A percentile compares a stretch with the other conserved stretches of the same genome.
Evolutionary conservation across 2,797 vertebrate genomes (phyloP).

Genomic region (Siniperca scherzeri): DNA sequence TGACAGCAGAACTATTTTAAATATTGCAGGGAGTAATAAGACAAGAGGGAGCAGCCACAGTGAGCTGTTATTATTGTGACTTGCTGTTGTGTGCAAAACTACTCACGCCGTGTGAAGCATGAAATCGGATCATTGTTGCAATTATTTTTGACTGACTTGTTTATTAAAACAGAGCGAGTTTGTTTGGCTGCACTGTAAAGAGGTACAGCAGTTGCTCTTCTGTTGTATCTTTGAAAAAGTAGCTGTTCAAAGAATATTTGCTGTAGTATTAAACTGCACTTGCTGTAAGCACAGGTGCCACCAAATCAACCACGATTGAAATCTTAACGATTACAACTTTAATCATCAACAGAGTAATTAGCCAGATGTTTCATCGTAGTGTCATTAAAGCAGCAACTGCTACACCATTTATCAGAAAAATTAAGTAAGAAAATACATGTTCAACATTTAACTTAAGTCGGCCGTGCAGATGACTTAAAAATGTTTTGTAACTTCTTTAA

Average conservation of each 20-base stretch:
- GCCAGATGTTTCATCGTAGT: neutral
- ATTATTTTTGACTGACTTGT: constrained; percentile 1
- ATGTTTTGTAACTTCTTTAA: no score
- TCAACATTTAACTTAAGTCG: no score
- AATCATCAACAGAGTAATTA: neutral
- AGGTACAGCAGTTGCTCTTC: neutral
- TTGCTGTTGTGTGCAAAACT: neutral
- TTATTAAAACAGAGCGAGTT: neutral
- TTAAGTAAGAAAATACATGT: no score
- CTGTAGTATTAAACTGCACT: neutral
- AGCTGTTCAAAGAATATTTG: neutral
- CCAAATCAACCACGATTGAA: neutral
- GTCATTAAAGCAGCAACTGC: neutral
- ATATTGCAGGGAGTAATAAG: neutral
- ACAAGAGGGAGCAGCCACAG: neutral
- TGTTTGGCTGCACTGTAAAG: neutral
- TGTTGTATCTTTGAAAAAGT: neutral
- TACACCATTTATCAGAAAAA: neutral
- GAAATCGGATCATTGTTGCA: constrained; percentile 4
- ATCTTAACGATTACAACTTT: neutral
- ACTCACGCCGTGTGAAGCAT: constrained; percentile 7
- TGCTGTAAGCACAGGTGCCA: neutral
- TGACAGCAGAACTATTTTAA: neutral
- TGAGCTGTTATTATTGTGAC: neutral
- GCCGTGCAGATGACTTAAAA: no score